Evolutionary conservation across 2,888 invertebrate species (phyloP).

Genomic region (Agonopterix subpropinquella): DNA sequence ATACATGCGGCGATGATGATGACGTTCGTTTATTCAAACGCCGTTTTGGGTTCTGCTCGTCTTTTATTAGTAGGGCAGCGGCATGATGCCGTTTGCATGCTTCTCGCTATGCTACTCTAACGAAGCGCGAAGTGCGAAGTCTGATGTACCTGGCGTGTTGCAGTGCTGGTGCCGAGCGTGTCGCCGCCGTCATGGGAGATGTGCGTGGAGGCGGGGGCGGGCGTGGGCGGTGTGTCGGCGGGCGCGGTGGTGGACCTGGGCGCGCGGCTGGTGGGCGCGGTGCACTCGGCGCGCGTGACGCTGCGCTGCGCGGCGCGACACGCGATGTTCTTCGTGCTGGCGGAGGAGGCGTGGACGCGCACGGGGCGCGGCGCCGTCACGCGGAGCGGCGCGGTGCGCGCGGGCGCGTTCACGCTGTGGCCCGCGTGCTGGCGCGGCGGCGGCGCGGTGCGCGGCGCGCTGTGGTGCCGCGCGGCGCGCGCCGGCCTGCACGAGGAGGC

Average conservation of each 20-base stretch:
- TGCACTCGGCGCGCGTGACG: conserved; percentile 31
- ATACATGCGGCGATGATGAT: too few species aligned
- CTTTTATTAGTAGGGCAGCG: too few species aligned
- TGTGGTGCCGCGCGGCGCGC: conserved; percentile 24
- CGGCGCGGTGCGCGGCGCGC: conserved; percentile 25
- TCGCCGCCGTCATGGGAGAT: conserved; percentile 6
- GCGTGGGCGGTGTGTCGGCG: conserved; percentile 1
- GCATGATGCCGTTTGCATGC: too few species aligned
- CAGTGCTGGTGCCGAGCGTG: not conserved
- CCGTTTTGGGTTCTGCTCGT: too few species aligned
- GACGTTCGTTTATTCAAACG: too few species aligned
- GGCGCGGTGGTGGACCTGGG: conserved; percentile 48
- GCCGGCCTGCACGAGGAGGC: conserved; percentile 33
- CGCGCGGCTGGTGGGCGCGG: conserved; percentile 45
- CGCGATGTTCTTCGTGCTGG: conserved; percentile 45
- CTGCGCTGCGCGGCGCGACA: conserved; percentile 32
- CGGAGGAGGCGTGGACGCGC: conserved; percentile 49
- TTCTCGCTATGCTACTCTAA: too few species aligned
- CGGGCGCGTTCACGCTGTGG: conserved; percentile 31
- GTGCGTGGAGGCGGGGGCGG: not conserved
- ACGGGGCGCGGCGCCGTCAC: conserved; percentile 30
- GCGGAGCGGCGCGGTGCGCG: conserved; percentile 19
- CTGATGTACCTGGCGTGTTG: too few species aligned
- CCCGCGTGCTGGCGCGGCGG: conserved; percentile 40
- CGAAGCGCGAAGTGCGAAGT: too few species aligned